Base-by-base conservation (phyloP, 2,888 invertebrate species). In the Esperia sulphurella region DNA sequence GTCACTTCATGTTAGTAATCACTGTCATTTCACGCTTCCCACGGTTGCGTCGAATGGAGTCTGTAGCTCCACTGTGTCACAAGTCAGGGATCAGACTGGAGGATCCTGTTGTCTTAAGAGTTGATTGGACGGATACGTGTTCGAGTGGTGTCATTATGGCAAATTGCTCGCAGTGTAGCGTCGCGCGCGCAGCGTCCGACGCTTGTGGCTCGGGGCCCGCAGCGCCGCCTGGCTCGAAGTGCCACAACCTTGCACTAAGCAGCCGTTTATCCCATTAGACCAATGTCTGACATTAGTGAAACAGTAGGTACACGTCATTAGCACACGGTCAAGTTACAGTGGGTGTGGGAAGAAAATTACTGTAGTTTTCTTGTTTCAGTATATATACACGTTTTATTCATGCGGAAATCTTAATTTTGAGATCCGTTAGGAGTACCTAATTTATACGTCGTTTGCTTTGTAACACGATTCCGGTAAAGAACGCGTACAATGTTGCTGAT, bases 221-320 rank as follows among this genome's bases (percentile, higher is more conserved):
- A 72, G 74, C 68, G 78, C 78, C 76, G 83, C 71, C 75, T 75
- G 75, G 79, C 68, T 65, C 74, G 63, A 61, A 63, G 61, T 76
- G 75, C 75, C 78, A 77, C 86, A 86, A 85, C 88, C 88, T 88
- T 87, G 88, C 79, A 74, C 72, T 79, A 79, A 80, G 80, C 72
- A 75, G 74, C 74, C 87, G 78, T 79, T 88, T 88, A 88, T 88
- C 76, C 80, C 84, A 88, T 88, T 87, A 85, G 72, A 69, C 77
- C 80, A 76, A 77, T 82, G 79, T 73, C 80, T 82, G 79, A 72
- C 73, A 79, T 81, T 79, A 79, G 71, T 72, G 69, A 75, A 79
- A 75, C 74, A 75, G 77, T 73, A 76, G 76, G 81, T 79, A 78
- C 71, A 65, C 68, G 58, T 68, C 70, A 81, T 83, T 82, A 80